phyloP scores from a whole-genome alignment of 2,888 invertebrate genomes.

The Dusona sp. region DNA sequence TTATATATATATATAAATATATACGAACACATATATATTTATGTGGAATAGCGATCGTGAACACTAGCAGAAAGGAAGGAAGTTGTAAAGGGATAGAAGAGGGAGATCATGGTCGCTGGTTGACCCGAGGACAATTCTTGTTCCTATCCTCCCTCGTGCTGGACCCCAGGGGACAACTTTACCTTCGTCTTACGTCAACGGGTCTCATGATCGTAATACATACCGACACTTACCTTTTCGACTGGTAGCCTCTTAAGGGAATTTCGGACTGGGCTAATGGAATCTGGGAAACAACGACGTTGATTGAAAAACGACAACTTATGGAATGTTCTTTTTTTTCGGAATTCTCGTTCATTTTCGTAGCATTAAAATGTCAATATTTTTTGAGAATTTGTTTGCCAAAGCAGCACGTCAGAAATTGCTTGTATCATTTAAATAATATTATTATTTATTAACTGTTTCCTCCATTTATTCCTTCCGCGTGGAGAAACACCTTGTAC shows the following conservation, averaged over 20 bases:
- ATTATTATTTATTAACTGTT: neutral
- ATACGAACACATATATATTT: conserved; percentile 25
- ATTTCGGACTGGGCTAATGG: conserved; percentile 45
- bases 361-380: neutral
- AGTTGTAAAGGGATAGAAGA: conserved; percentile 47
- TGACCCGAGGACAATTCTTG: conserved; percentile 59
- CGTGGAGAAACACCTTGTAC: neutral
- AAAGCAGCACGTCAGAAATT: neutral
- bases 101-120: conserved; percentile 33
- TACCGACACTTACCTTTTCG: conserved; percentile 34
- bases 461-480: neutral
- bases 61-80: conserved; percentile 53
- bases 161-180: conserved; percentile 63
- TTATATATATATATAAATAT: conserved; percentile 10
- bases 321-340: conserved; percentile 1
- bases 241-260: conserved; percentile 12
- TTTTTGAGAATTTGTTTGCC: neutral
- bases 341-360: neutral
- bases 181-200: conserved; percentile 70
- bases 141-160: conserved; percentile 34
- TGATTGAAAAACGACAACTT: conserved; percentile 31
- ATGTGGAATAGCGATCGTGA: conserved; percentile 47
- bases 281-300: conserved; percentile 38
- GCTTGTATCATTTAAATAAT: neutral
- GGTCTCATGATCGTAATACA: conserved; percentile 51